phyloP scores from a whole-genome alignment of 92 coral and sea anemone species.

The Virgularia gustaviana region DNA sequence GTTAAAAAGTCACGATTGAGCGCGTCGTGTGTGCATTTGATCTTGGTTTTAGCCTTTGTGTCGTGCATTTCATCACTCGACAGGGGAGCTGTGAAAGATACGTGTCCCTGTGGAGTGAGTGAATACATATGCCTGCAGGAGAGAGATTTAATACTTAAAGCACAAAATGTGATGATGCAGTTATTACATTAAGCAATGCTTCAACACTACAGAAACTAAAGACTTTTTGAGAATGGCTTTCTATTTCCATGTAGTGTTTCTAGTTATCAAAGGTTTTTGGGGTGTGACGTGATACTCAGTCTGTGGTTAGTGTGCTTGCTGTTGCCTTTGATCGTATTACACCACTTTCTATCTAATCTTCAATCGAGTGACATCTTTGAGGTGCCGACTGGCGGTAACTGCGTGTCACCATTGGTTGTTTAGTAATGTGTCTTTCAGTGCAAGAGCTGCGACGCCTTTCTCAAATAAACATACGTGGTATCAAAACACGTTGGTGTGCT shows the following conservation, averaged over 20 bases:
- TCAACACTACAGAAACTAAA: too few species aligned
- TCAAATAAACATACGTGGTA: conserved; percentile 19
- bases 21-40: background rate
- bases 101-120: conserved; percentile 31
- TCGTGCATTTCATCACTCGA: conserved; percentile 22
- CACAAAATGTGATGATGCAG: too few species aligned
- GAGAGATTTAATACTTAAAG: conserved; percentile 16
- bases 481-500: background rate
- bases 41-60: conserved; percentile 25
- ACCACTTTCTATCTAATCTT: conserved; percentile 25
- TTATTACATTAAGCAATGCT: too few species aligned
- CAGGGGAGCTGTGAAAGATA: conserved; percentile 14
- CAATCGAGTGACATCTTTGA: conserved; percentile 24
- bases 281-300: too few species aligned
- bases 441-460: background rate
- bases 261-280: too few species aligned
- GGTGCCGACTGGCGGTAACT: conserved; percentile 37
- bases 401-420: conserved; percentile 28
- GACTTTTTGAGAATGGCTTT: too few species aligned
- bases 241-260: too few species aligned
- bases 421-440: conserved; percentile 25
- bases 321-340: too few species aligned
- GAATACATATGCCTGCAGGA: conserved; percentile 3
- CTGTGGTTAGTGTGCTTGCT: too few species aligned
- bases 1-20: background rate